Percentiles rank a stretch among this genome's conserved stretches.
phyloP scores from a whole-genome alignment of 2,113 vertebrate species.

The Heloderma charlesbogerti region DNA sequence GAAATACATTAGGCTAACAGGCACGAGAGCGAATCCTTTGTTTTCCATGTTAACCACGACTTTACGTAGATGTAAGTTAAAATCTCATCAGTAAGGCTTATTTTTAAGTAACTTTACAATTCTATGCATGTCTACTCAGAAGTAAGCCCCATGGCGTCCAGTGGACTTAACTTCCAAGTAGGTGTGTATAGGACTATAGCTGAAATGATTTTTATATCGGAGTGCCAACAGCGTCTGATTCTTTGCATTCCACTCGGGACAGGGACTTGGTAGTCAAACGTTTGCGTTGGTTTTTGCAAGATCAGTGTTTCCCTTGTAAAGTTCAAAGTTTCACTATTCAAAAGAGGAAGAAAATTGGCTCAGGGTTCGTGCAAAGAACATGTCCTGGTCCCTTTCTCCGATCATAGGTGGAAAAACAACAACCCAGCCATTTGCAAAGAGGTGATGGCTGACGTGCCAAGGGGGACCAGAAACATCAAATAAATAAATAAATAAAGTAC shows the following conservation, averaged over 20 bases:
- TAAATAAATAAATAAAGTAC: too few species aligned
- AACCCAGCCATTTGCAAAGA: neutral
- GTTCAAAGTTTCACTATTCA: neutral
- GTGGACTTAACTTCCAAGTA: neutral
- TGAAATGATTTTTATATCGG: neutral
- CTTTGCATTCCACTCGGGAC: slow-evolving; percentile 13
- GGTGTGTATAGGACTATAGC: too few species aligned
- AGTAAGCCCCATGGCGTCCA: too few species aligned
- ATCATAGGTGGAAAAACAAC: neutral
- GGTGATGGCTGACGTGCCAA: neutral
- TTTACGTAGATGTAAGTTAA: neutral
- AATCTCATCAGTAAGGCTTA: neutral
- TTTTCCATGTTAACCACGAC: slow-evolving; percentile 17
- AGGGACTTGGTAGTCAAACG: too few species aligned
- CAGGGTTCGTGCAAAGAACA: neutral
- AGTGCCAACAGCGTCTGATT: slow-evolving; percentile 17
- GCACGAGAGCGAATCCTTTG: neutral
- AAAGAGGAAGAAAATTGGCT: neutral
- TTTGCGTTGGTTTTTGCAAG: slow-evolving; percentile 22
- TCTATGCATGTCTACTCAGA: neutral
- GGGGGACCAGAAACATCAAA: neutral
- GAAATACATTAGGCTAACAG: neutral
- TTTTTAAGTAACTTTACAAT: neutral
- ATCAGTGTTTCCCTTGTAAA: slow-evolving; percentile 8
- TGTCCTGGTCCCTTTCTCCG: neutral